phyloP scores from a whole-genome alignment of 2,888 invertebrate species.

The Hyposoter didymator region DNA sequence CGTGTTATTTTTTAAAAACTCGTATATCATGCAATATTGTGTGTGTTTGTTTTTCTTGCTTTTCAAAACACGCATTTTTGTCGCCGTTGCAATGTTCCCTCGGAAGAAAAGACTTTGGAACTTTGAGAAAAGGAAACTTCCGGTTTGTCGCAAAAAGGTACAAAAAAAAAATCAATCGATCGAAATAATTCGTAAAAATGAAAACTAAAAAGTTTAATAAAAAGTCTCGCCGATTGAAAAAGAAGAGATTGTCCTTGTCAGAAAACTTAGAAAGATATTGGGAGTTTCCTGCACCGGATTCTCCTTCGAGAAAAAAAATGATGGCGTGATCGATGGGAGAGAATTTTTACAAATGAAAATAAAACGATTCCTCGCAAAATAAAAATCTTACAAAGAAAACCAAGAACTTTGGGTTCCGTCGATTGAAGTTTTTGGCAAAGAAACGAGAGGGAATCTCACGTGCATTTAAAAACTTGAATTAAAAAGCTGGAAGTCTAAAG shows the following conservation, averaged over 20 bases:
- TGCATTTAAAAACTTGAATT: constrained; percentile 17
- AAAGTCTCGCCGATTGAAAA: neutral
- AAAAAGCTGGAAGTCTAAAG: constrained; percentile 54
- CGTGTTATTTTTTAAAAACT: neutral
- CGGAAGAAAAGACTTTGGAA: constrained; percentile 49
- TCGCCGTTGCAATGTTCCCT: constrained; percentile 21
- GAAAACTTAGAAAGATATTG: neutral
- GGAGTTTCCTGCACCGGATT: neutral
- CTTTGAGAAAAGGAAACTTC: constrained; percentile 12
- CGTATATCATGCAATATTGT: constrained; percentile 1
- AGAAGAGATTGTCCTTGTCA: neutral
- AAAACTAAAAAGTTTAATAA: neutral
- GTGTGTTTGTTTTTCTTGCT: neutral
- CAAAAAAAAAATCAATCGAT: neutral
- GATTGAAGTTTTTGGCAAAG: neutral
- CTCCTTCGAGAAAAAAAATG: neutral
- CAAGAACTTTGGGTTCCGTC: neutral
- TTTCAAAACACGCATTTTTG: constrained; percentile 13
- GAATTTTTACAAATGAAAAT: neutral
- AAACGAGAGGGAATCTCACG: neutral
- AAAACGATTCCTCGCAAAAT: neutral
- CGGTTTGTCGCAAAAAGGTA: neutral
- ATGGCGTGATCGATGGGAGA: neutral
- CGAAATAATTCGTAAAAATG: neutral
- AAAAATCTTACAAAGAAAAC: neutral